Evolutionary conservation across 2,888 invertebrate genomes (phyloP).

Genomic region (Axea sp.): DNA sequence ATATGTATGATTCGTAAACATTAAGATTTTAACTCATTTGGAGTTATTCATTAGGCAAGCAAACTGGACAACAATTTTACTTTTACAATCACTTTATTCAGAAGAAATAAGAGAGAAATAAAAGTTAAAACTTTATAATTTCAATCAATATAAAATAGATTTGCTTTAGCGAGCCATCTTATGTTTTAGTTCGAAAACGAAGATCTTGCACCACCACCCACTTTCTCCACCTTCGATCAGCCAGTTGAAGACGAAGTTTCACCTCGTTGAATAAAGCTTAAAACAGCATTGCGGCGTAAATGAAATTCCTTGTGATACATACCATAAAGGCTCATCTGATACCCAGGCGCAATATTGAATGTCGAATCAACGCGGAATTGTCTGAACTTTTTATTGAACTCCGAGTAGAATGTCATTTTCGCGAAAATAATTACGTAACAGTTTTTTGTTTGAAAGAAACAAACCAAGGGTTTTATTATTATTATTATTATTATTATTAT

Average conservation of each 20-base stretch:
- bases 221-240: background rate
- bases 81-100: too few relatives aligned
- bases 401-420: background rate
- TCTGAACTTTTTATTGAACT: conserved; percentile 11
- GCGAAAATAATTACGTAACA: background rate
- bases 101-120: too few relatives aligned
- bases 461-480: too few relatives aligned
- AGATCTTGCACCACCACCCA: background rate
- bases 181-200: conserved; percentile 33
- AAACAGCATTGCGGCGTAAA: conserved; percentile 42
- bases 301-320: conserved; percentile 47
- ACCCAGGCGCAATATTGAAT: conserved; percentile 27
- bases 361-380: conserved; percentile 32
- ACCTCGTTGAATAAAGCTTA: conserved; percentile 31
- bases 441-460: too few relatives aligned
- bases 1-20: too few relatives aligned
- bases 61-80: too few relatives aligned
- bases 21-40: too few relatives aligned
- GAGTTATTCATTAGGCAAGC: too few relatives aligned
- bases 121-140: too few relatives aligned
- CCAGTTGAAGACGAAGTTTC: conserved; percentile 29
- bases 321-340: conserved; percentile 30
- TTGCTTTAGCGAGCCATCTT: conserved; percentile 18
- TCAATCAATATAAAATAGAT: too few relatives aligned
- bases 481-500: too few relatives aligned